Conservation (phyloP, 2,797 vertebrate species). For the Echeneis naucrates region DNA sequence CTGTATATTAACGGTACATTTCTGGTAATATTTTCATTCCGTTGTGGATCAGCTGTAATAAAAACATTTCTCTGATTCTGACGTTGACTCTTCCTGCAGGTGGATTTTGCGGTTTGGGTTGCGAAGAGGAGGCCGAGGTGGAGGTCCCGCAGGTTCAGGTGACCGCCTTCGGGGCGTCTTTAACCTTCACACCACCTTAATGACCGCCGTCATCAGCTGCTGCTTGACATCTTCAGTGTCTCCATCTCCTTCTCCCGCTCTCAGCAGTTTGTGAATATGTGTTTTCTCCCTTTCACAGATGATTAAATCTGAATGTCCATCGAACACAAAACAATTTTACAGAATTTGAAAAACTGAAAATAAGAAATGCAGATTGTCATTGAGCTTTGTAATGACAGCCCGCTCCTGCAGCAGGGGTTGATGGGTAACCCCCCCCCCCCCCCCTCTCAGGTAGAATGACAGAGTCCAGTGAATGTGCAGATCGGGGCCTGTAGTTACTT, state of each 20-base stretch:
- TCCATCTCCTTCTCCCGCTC: no score
- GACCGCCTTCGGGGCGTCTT: slow-evolving; percentile 43
- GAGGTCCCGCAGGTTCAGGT: slow-evolving; percentile 8
- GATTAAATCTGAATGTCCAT: no score
- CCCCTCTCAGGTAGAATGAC: slow-evolving; percentile 42
- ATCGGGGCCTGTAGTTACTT: slow-evolving; percentile 20
- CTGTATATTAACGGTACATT: no score
- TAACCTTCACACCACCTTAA: slow-evolving; percentile 9
- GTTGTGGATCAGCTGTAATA: no score
- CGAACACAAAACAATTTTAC: no score
- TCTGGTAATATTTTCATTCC: no score
- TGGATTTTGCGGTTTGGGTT: neutral
- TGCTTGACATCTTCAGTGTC: no score
- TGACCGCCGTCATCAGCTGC: slow-evolving; percentile 38
- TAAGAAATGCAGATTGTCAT: neutral
- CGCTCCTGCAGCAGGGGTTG: no score
- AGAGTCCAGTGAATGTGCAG: slow-evolving; percentile 8
- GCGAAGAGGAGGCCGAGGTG: no score
- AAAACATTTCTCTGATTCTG: no score
- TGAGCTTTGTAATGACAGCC: neutral
- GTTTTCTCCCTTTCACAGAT: slow-evolving; percentile 32
- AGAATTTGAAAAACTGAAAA: neutral
- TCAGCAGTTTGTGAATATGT: no score
- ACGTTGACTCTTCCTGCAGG: neutral
- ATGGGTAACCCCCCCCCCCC: neutral